Base-by-base conservation (phyloP, 2,797 vertebrate species). In the Todus mexicanus region DNA sequence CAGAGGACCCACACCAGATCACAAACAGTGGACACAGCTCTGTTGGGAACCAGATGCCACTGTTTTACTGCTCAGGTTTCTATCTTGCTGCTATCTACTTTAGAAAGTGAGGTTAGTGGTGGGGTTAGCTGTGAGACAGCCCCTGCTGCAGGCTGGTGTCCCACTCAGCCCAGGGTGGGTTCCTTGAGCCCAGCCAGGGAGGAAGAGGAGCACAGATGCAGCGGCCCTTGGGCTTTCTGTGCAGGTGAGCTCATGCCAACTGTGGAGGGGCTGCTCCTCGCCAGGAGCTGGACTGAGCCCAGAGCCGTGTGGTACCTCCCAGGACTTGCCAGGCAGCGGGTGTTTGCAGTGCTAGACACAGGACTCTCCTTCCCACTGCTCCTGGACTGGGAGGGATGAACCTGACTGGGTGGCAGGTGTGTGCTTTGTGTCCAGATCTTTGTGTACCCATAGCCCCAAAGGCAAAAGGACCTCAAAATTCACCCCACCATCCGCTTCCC, bases 241-340 rank as follows among this genome's bases (percentile, higher is more conserved):
- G 1, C 38, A 59, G 35, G 29, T 14, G 31, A 47, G n/a, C 29
- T 60, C 1, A 2, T 50, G 25, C 40, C 47, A 60, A 35, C 29
- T 11, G 1, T 45, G 73, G 40, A 78, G 77, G 20, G 74, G n/a
- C 51, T 0, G 3, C 31, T 84, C 35, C 31, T 59, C 31, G 5
- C 50, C 1, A 0, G 45, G 71, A 69, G 21, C 71, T 69, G 56
- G 57, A 50, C 54, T 4, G 31, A 87, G 73, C 43, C 64, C 78
- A 53, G 31, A 0, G 0, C 69, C 59, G 19, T 5, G 47, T 0
- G 0, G 45, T 33, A 21, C 43, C 31, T 84, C n/a, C n/a, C 56
- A 20, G 45, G n/a, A 45, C 37, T 33, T 56, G 48, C 31, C 69
- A 76, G 38, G 38, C 74, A 35, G 43, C 33, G 43, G 59, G 69